Percentiles rank a stretch among this genome's conserved stretches.
Evolutionary conservation across 2,888 invertebrate species (phyloP).

Genomic region (Nebria brevicollis): DNA sequence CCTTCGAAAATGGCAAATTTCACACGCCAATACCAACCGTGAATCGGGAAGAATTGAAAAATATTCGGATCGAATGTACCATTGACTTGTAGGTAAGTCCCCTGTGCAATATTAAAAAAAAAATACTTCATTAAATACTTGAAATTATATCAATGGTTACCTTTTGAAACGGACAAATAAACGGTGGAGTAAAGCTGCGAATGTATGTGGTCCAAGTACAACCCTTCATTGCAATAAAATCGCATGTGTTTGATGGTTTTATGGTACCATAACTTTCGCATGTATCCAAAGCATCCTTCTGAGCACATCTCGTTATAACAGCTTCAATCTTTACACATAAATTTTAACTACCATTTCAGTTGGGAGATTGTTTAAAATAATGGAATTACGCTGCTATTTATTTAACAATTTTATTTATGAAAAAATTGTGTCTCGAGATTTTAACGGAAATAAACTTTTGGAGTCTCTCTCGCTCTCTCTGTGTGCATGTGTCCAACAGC

Average conservation of each 20-base stretch:
- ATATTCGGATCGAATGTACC: constrained; percentile 54
- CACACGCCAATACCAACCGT: constrained; percentile 56
- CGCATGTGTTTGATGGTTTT: constrained; percentile 53
- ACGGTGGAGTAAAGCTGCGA: constrained; percentile 50
- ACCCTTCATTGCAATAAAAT: constrained; percentile 49
- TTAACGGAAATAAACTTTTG: too few relatives aligned
- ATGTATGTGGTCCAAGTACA: constrained; percentile 54
- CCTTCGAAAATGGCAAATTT: constrained; percentile 49
- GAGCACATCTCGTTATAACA: constrained; percentile 50
- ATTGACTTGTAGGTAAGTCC: constrained; percentile 51
- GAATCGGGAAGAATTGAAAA: constrained; percentile 52
- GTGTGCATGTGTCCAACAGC: too few relatives aligned
- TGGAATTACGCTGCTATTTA: background rate
- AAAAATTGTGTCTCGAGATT: too few relatives aligned
- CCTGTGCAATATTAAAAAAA: constrained; percentile 50
- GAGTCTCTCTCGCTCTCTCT: too few relatives aligned
- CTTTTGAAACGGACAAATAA: constrained; percentile 54
- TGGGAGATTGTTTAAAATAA: too few relatives aligned
- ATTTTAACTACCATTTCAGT: too few relatives aligned
- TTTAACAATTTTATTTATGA: background rate
- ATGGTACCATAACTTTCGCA: constrained; percentile 56
- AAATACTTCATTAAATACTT: background rate
- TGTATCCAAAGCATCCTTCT: constrained; percentile 54
- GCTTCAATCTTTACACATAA: constrained; percentile 18
- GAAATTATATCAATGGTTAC: constrained; percentile 40